Conservation (phyloP, 1,140 invertebrate species). For the Pentalonia nigronervosa region DNA sequence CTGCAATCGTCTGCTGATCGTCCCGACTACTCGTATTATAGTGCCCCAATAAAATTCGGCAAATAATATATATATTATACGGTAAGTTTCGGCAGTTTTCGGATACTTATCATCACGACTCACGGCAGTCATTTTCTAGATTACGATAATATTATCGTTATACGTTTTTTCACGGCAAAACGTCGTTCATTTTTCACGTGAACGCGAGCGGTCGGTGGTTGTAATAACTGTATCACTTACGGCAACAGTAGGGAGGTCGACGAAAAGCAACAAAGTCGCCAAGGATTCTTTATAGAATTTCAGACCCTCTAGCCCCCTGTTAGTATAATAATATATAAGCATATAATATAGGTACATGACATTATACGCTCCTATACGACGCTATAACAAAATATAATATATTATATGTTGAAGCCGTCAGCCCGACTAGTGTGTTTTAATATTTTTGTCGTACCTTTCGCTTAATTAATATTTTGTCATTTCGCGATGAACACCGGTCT, state of each 20-base stretch:
- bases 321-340: not conserved
- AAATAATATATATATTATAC: not conserved
- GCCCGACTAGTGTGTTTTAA: not conserved
- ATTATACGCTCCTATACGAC: no score
- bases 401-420: not conserved
- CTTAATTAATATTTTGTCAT: conserved; percentile 18
- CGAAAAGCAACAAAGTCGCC: not conserved
- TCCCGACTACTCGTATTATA: not conserved
- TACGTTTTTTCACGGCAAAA: not conserved
- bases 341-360: no score
- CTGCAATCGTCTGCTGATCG: not conserved
- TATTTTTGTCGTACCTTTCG: not conserved
- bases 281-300: not conserved
- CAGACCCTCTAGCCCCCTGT: not conserved
- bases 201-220: no score
- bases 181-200: not conserved
- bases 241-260: no score
- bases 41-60: not conserved
- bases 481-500: not conserved
- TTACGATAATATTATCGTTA: not conserved
- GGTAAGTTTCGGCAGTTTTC: not conserved
- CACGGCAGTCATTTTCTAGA: not conserved
- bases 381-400: not conserved
- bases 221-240: not conserved
- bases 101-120: not conserved